phyloP scores from a whole-genome alignment of 2,888 invertebrate species.

The Cantharis flavilabris region DNA sequence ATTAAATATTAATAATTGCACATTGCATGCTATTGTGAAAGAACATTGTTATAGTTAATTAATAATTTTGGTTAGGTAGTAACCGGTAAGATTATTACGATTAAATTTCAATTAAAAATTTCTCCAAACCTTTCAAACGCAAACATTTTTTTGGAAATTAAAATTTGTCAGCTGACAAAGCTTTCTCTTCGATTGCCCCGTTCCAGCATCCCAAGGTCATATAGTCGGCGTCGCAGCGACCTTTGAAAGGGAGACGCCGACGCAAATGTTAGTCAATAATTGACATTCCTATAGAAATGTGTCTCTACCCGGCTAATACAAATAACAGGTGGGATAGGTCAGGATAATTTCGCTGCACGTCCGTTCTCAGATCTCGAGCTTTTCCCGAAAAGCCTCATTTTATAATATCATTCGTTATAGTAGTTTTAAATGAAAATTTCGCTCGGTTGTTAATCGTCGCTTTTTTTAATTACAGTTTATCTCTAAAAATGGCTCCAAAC shows the following conservation, averaged over 20 bases:
- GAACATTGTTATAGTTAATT: not conserved
- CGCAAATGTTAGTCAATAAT: slow-evolving; percentile 20
- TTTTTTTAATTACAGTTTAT: slow-evolving; percentile 20
- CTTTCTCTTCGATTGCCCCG: not conserved
- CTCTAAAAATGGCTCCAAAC: slow-evolving; percentile 50
- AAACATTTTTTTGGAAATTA: not conserved
- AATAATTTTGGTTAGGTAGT: not conserved
- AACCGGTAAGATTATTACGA: not conserved
- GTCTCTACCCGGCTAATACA: slow-evolving; percentile 2
- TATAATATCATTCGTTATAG: not conserved
- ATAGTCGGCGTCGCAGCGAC: slow-evolving; percentile 14
- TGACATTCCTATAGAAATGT: slow-evolving; percentile 9
- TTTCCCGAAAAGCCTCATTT: not conserved
- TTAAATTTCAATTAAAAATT: not conserved
- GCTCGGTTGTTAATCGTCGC: not conserved
- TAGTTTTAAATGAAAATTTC: not conserved
- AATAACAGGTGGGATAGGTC: slow-evolving; percentile 23
- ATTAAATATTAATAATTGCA: not conserved
- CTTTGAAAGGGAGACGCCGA: slow-evolving; percentile 16
- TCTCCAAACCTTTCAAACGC: not conserved
- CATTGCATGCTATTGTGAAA: not conserved
- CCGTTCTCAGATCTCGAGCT: not conserved
- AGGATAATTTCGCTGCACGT: not conserved
- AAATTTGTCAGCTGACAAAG: not conserved
- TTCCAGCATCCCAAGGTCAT: slow-evolving; percentile 25